These are phyloP conservation scores for Rynchops niger DNA, from an alignment of 2,113 vertebrate genomes.

Conservation along the genomic window DNA sequence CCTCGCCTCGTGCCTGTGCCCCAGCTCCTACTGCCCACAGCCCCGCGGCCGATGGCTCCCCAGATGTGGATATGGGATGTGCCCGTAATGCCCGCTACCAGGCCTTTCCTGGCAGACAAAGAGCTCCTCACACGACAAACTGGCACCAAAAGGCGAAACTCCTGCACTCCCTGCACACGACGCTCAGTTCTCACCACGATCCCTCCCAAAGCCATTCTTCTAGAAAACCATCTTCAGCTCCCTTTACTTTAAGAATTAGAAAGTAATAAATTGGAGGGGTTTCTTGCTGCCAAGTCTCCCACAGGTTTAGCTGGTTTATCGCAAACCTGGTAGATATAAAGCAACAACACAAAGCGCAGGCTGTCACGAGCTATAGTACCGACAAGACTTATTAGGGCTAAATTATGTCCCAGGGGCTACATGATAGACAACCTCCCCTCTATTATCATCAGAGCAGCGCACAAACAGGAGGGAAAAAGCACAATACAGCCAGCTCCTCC, in stretches of 20 bases:
- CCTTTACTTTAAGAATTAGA: neutral
- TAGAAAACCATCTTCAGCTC: neutral
- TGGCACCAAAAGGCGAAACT: neutral
- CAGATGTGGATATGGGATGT: neutral
- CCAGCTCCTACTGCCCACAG: neutral
- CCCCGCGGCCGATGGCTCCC: accelerated
- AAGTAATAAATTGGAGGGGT: neutral
- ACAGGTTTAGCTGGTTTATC: neutral
- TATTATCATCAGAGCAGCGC: neutral
- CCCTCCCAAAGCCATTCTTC: neutral
- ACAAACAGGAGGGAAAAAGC: neutral
- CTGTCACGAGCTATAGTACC: accelerated
- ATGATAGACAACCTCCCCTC: neutral
- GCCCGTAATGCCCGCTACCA: accelerated
- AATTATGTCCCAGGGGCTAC: neutral
- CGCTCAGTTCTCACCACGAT: accelerated
- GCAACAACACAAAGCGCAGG: accelerated
- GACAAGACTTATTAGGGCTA: neutral
- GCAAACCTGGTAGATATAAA: neutral
- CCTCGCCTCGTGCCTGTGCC: accelerated
- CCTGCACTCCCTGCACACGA: accelerated
- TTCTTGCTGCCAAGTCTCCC: neutral
- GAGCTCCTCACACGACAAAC: accelerated
- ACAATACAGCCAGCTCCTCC: neutral
- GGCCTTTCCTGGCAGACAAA: accelerated